These are phyloP conservation scores for Leuctra nigra DNA, from an alignment of 2,888 invertebrate species.

Conservation along the genomic window DNA sequence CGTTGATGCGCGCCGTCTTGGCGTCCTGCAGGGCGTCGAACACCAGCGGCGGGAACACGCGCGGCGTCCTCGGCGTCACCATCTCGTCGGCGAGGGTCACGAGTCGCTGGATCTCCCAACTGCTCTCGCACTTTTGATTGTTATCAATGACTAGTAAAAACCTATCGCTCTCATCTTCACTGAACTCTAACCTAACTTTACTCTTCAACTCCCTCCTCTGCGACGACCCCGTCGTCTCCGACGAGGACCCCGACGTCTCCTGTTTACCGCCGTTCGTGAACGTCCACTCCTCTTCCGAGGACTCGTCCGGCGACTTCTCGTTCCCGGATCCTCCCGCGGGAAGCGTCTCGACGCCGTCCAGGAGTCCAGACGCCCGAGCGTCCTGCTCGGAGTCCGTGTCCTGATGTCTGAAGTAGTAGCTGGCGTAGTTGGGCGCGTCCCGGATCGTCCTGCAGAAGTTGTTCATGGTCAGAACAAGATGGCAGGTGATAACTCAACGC, in stretches of 20 bases:
- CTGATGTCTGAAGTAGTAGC: constrained; percentile 78
- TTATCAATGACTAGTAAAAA: constrained; percentile 27
- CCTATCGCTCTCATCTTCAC: constrained; percentile 29
- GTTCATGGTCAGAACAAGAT: too few species aligned
- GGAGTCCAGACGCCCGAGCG: constrained; percentile 23
- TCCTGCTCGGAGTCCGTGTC: constrained; percentile 80
- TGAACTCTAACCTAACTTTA: constrained; percentile 35
- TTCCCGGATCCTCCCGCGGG: constrained; percentile 36
- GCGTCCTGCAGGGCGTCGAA: constrained; percentile 43
- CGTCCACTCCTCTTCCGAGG: constrained; percentile 64
- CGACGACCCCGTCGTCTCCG: constrained; percentile 41
- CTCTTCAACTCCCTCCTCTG: constrained; percentile 35
- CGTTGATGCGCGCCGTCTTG: constrained; percentile 62
- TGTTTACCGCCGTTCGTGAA: constrained; percentile 39
- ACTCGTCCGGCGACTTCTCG: constrained; percentile 38
- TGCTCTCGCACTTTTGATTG: constrained; percentile 34
- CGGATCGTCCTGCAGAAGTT: constrained; percentile 66
- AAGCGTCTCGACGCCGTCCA: constrained; percentile 36
- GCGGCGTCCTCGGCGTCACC: constrained; percentile 45
- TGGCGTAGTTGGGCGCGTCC: constrained; percentile 71
- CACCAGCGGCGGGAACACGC: constrained; percentile 47
- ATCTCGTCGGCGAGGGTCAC: constrained; percentile 76
- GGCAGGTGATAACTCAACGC: too few species aligned
- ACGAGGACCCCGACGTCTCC: constrained; percentile 16
- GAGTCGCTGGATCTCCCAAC: constrained; percentile 61